Conservation (phyloP, 2,113 vertebrate species). For the Mellivora capensis region DNA sequence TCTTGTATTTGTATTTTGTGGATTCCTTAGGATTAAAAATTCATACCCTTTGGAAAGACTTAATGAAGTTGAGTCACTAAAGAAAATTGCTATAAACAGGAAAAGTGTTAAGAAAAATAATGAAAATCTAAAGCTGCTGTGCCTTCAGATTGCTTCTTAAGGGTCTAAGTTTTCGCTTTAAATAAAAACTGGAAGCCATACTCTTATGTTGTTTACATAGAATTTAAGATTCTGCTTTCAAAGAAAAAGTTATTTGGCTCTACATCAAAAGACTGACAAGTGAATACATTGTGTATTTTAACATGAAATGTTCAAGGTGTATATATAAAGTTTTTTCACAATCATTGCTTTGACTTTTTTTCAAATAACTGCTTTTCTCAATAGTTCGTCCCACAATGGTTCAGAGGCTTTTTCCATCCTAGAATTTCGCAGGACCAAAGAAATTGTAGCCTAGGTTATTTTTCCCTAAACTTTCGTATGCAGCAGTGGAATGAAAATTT, state of each 20-base stretch:
- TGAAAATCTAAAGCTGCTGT: background rate
- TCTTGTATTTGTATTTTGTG: background rate
- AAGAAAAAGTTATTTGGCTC: background rate
- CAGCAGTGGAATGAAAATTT: background rate
- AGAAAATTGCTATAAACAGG: background rate
- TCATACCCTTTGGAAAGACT: constrained; percentile 17
- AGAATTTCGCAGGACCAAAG: background rate
- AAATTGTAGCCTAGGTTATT: background rate
- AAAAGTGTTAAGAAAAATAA: constrained; percentile 28
- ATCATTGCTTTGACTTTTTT: constrained; percentile 9
- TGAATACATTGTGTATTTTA: background rate
- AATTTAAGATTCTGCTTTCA: background rate
- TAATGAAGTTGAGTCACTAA: constrained; percentile 20
- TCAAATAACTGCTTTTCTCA: background rate
- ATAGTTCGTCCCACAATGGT: background rate
- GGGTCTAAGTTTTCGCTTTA: constrained; percentile 2
- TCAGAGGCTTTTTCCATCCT: background rate
- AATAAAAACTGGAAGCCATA: background rate
- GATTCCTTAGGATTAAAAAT: constrained; percentile 18
- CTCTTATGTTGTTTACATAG: background rate
- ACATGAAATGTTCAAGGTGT: background rate
- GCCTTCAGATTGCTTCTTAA: background rate
- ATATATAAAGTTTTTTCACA: background rate
- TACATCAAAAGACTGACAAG: background rate
- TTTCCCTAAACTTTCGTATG: background rate